Percentiles rank a stretch among this genome's conserved stretches.
These are phyloP conservation scores for Sussaba pulchella DNA, from an alignment of 2,888 invertebrate species.

Conservation along the genomic window DNA sequence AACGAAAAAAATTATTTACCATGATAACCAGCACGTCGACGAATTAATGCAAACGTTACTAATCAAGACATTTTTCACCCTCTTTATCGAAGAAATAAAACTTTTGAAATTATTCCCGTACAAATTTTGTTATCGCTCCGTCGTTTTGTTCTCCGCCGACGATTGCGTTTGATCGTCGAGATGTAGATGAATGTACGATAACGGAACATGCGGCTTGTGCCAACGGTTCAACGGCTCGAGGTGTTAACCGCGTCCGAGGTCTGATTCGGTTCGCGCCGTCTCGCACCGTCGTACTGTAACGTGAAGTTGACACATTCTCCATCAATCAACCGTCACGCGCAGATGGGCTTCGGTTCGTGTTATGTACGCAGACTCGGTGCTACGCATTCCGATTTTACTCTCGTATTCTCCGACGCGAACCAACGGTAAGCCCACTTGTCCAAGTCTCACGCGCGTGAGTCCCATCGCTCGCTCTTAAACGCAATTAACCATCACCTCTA, in stretches of 20 bases:
- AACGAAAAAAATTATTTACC: no score
- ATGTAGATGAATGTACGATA: background rate
- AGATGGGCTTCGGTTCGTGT: slow-evolving; percentile 76
- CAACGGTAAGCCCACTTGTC: slow-evolving; percentile 6
- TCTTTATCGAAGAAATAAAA: no score
- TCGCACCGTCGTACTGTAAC: slow-evolving; percentile 77
- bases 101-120: no score
- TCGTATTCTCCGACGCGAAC: background rate
- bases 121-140: no score
- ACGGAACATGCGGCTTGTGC: background rate
- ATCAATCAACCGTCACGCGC: slow-evolving; percentile 81
- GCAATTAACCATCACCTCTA: background rate
- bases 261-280: slow-evolving; percentile 68
- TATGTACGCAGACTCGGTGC: slow-evolving; percentile 17
- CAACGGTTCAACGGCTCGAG: slow-evolving; percentile 22
- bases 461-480: background rate
- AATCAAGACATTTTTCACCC: no score
- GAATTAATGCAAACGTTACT: no score
- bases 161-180: background rate
- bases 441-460: slow-evolving; percentile 4
- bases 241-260: slow-evolving; percentile 60
- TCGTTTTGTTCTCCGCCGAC: no score
- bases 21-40: no score
- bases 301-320: slow-evolving; percentile 83
- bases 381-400: background rate